Conservation (phyloP, 2,797 vertebrate species). For the Morus bassanus region DNA sequence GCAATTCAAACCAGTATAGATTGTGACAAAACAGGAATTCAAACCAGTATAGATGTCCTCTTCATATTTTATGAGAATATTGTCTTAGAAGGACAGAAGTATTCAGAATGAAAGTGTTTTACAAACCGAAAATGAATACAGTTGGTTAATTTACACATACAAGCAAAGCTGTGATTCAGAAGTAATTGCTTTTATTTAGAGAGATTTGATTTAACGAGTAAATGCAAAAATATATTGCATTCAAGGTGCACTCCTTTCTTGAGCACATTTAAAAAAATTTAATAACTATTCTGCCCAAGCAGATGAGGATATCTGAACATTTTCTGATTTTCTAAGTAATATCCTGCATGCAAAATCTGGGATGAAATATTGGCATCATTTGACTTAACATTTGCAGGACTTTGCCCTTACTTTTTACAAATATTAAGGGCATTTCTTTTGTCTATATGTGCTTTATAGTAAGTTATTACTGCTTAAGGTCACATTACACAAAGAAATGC, state of each 20-base stretch:
- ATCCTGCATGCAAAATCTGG: neutral
- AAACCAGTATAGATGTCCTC: neutral
- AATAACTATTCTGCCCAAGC: neutral
- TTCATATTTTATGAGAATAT: neutral
- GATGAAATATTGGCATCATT: neutral
- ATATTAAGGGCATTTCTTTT: neutral
- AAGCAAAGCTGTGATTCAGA: neutral
- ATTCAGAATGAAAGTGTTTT: neutral
- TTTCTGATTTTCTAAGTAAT: neutral
- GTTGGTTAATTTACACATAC: neutral
- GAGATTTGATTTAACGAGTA: neutral
- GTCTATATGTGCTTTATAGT: neutral
- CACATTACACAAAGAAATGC: conserved; percentile 45
- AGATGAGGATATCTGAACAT: neutral
- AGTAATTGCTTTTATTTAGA: neutral
- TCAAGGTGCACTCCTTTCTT: conserved; percentile 22
- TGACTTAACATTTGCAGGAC: neutral
- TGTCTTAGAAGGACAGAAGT: neutral
- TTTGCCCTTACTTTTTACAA: neutral
- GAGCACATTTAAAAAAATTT: neutral
- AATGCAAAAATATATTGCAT: neutral
- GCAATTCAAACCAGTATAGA: neutral
- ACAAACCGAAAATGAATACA: neutral
- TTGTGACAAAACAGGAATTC: neutral
- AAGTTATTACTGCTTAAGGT: neutral